Conservation (phyloP, 2,113 vertebrate species). For the Anas platyrhynchos region DNA sequence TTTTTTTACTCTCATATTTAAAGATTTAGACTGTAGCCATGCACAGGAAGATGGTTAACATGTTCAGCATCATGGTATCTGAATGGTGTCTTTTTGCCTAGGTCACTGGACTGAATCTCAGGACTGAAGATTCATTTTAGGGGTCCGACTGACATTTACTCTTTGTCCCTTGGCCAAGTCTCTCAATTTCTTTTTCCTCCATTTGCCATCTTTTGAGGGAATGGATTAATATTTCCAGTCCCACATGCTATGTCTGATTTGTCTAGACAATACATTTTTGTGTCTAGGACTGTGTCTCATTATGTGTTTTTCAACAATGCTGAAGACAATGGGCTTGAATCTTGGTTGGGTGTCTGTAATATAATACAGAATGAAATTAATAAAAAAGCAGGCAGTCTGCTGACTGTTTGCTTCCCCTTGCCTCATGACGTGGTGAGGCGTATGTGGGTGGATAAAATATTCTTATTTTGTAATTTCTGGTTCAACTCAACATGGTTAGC, state of each 20-base stretch:
- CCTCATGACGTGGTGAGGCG: conserved; percentile 30
- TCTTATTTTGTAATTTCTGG: conserved; percentile 39
- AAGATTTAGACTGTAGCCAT: background rate
- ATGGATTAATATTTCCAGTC: conserved; percentile 40
- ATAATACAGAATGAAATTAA: conserved; percentile 48
- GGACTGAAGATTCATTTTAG: background rate
- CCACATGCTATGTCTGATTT: conserved; percentile 62
- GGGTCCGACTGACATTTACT: background rate
- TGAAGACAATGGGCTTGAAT: conserved; percentile 41
- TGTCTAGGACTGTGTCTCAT: conserved; percentile 61
- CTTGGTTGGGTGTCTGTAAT: conserved; percentile 59
- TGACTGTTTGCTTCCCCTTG: conserved; percentile 41
- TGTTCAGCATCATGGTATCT: background rate
- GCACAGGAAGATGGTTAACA: background rate
- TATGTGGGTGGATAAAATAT: conserved; percentile 51
- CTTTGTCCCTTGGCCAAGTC: conserved; percentile 28
- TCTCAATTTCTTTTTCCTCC: conserved; percentile 29
- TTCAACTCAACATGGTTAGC: conserved; percentile 7
- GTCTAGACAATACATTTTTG: conserved; percentile 71
- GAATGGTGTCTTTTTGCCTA: background rate
- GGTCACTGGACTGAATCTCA: background rate
- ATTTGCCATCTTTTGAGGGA: conserved; percentile 50
- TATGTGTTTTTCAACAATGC: conserved; percentile 55
- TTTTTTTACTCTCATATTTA: background rate
- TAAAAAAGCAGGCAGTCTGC: conserved; percentile 33